phyloP scores from a whole-genome alignment of 2,113 vertebrate genomes.

The Piaya cayana region DNA sequence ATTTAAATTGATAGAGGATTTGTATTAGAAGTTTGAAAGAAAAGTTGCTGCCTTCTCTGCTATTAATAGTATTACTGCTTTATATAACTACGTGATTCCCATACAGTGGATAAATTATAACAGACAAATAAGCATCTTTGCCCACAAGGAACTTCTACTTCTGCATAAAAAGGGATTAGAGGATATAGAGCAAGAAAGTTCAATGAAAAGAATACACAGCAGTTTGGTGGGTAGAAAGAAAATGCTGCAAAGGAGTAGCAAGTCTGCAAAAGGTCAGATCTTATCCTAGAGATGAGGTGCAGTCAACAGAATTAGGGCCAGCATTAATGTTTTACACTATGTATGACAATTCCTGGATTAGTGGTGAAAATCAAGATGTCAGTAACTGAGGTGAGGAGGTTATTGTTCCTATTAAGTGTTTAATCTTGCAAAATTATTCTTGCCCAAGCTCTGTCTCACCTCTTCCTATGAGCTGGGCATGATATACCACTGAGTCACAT shows the following conservation, averaged over 20 bases:
- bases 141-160: slow-evolving; percentile 50
- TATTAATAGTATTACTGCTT: slow-evolving; percentile 49
- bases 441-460: not conserved
- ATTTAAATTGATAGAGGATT: not conserved
- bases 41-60: slow-evolving; percentile 20
- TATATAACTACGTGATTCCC: slow-evolving; percentile 15
- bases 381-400: not conserved
- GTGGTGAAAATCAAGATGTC: not conserved
- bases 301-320: not conserved
- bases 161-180: slow-evolving; percentile 12
- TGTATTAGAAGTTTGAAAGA: slow-evolving; percentile 15
- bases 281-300: not conserved
- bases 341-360: not conserved
- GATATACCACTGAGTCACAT: not conserved
- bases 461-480: not conserved
- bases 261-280: not conserved
- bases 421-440: not conserved
- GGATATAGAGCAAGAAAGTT: not conserved
- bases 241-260: not conserved
- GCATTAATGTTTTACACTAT: not conserved
- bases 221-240: not conserved
- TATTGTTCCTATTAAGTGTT: not conserved
- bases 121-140: slow-evolving; percentile 50
- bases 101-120: slow-evolving; percentile 37
- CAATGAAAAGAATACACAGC: not conserved